Evolutionary conservation across 2,797 vertebrate species (phyloP).

Genomic region (Clarias pachynema): DNA sequence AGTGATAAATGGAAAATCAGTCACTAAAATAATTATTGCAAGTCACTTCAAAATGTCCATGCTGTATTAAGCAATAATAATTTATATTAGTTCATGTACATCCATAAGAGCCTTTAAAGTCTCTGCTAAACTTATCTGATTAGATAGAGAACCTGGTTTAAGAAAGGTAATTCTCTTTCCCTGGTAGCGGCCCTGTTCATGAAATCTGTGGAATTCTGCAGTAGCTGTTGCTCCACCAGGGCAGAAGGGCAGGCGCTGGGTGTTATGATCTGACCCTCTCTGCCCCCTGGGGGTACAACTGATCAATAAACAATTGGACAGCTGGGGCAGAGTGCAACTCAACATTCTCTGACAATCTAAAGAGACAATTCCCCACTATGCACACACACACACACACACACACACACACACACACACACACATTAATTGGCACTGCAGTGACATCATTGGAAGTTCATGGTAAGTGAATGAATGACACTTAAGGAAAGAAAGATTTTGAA

Average conservation of each 20-base stretch:
- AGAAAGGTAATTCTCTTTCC: constrained; percentile 51
- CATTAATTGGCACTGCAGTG: neutral
- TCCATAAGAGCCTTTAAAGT: neutral
- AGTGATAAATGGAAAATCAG: neutral
- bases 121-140: constrained; percentile 16
- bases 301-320: constrained; percentile 74
- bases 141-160: neutral
- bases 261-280: constrained; percentile 56
- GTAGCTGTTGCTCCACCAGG: constrained; percentile 27
- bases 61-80: neutral
- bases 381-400: constrained; percentile 18
- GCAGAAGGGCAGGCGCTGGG: constrained; percentile 59
- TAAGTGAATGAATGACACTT: neutral
- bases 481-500: neutral
- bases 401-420: constrained; percentile 43
- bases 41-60: neutral
- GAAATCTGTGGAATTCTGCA: constrained; percentile 37
- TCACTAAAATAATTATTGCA: neutral
- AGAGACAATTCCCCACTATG: constrained; percentile 40
- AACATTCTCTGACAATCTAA: constrained; percentile 70
- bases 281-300: constrained; percentile 55
- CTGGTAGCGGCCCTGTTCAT: constrained; percentile 43
- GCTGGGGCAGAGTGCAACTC: constrained; percentile 67
- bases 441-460: neutral
- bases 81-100: neutral